Evolutionary conservation across 1,140 invertebrate genomes (phyloP).

Genomic region (Delia radicum): DNA sequence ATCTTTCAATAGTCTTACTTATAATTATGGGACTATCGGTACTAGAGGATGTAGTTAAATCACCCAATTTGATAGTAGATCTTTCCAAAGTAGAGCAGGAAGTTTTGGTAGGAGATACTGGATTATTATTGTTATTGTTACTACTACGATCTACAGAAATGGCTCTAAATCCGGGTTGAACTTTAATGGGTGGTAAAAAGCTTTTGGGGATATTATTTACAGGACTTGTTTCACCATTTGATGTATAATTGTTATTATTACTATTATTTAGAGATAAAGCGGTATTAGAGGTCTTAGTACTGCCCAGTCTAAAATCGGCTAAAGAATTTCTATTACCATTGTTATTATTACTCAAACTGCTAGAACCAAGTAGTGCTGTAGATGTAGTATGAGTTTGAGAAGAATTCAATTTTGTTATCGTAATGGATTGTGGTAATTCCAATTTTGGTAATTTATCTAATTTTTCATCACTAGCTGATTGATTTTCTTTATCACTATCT

Average conservation of each 20-base stretch:
- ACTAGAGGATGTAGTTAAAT: background rate
- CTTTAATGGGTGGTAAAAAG: constrained; percentile 44
- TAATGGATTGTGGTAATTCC: constrained; percentile 28
- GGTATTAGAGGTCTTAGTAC: background rate
- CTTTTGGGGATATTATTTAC: constrained; percentile 19
- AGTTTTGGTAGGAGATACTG: background rate
- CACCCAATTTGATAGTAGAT: background rate
- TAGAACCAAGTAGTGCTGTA: background rate
- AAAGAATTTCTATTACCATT: constrained; percentile 45
- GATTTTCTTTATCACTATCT: constrained; percentile 70
- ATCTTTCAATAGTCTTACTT: constrained; percentile 44
- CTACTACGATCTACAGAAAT: constrained; percentile 25
- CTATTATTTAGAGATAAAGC: constrained; percentile 14
- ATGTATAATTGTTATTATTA: constrained; percentile 36
- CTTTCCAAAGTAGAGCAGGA: constrained; percentile 11
- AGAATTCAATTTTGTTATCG: too few species aligned
- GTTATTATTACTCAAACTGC: constrained; percentile 27
- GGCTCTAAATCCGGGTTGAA: constrained; percentile 16
- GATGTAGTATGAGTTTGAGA: too few species aligned
- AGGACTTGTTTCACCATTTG: constrained; percentile 24
- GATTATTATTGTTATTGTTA: constrained; percentile 33
- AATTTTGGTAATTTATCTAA: constrained; percentile 43
- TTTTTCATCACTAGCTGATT: constrained; percentile 50
- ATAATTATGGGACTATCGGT: background rate
- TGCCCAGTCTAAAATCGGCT: constrained; percentile 45